A percentile compares a stretch with the other conserved stretches of the same genome.
phyloP scores from a whole-genome alignment of 2,888 invertebrate species.

The Alloplasta piceator region DNA sequence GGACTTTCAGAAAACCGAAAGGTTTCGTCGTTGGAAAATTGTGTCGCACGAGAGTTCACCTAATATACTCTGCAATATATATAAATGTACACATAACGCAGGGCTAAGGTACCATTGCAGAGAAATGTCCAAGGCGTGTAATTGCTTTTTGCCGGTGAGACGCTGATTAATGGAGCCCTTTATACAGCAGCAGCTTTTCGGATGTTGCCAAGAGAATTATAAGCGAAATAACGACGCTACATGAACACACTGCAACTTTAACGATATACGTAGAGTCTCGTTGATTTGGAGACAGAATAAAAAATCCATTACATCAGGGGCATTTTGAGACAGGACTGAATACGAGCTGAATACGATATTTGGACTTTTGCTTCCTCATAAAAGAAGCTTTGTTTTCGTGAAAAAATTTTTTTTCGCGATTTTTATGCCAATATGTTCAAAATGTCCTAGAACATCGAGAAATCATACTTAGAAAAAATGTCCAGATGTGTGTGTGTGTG shows the following conservation, averaged over 20 bases:
- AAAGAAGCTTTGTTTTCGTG: too few species aligned
- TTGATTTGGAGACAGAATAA: conserved; percentile 15
- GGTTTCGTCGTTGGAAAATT: conserved; percentile 32
- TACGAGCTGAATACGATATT: too few species aligned
- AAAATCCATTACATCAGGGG: background rate
- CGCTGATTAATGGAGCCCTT: conserved; percentile 65
- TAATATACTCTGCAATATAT: conserved; percentile 38
- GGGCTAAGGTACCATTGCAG: conserved; percentile 20
- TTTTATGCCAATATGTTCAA: too few species aligned
- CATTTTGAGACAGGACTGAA: too few species aligned
- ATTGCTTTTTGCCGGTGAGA: conserved; percentile 64
- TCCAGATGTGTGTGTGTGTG: too few species aligned
- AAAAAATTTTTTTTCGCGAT: too few species aligned
- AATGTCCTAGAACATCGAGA: too few species aligned
- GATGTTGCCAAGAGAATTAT: conserved; percentile 30
- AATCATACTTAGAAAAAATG: too few species aligned
- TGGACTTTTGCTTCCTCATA: too few species aligned
- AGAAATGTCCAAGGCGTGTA: conserved; percentile 62
- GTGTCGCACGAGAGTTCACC: conserved; percentile 43
- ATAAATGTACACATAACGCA: background rate
- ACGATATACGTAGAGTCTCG: background rate
- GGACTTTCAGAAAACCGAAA: conserved; percentile 20
- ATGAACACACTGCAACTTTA: background rate
- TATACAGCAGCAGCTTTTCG: conserved; percentile 40
- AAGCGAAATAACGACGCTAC: conserved; percentile 36